These are phyloP conservation scores for Fukomys damarensis DNA, from an alignment of 2,113 vertebrate species.

Conservation along the genomic window DNA sequence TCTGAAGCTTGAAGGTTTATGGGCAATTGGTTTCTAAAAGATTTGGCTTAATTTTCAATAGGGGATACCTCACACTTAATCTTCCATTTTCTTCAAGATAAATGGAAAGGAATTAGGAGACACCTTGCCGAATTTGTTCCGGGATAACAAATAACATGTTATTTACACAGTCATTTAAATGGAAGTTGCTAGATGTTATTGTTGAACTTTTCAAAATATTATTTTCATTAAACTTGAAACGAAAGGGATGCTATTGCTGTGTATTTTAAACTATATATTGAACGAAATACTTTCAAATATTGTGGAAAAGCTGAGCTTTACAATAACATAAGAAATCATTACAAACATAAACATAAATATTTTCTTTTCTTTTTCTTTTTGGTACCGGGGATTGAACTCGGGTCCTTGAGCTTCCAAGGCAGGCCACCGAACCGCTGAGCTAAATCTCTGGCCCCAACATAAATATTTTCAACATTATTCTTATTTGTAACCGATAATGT, in stretches of 20 bases:
- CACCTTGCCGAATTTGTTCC: background rate
- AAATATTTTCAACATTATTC: background rate
- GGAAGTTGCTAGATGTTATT: conserved; percentile 3
- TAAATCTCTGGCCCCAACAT: too few relatives aligned
- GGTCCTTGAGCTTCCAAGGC: too few relatives aligned
- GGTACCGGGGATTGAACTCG: too few relatives aligned
- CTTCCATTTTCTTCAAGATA: conserved; percentile 72
- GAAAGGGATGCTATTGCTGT: background rate
- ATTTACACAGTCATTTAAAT: background rate
- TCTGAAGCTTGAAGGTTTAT: conserved; percentile 48
- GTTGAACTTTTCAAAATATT: background rate
- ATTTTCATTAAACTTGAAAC: conserved; percentile 46
- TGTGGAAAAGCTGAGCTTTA: background rate
- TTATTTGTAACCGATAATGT: background rate
- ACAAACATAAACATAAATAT: background rate
- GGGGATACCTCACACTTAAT: conserved; percentile 58
- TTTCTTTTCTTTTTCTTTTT: too few relatives aligned
- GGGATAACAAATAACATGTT: conserved; percentile 10
- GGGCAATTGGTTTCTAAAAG: conserved; percentile 42
- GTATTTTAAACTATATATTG: background rate
- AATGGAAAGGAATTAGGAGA: conserved; percentile 53
- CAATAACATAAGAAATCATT: background rate
- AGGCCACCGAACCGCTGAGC: too few relatives aligned
- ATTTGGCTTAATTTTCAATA: conserved; percentile 68
- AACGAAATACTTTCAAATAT: background rate